Evolutionary conservation across 2,113 vertebrate genomes (phyloP), one percentile per base, ranked within the genome.

Genomic region (Microcebus tavaratra): DNA sequence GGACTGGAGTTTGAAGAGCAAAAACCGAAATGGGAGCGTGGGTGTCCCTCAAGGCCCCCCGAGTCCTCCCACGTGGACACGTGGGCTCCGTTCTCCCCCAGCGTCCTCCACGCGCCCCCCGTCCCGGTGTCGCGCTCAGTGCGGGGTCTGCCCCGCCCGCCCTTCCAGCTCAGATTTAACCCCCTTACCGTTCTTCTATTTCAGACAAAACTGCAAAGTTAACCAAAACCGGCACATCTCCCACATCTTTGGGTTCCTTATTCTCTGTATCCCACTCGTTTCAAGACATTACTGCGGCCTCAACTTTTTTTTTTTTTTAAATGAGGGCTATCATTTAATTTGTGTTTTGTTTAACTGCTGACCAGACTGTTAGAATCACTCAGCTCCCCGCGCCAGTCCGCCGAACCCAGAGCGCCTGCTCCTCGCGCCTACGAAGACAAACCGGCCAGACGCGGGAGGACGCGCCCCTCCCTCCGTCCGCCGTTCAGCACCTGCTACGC

Each of bases 401-500:
- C n/a, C 0, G 50, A 75, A 17, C 5, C 5, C 55, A 4, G 42
- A 20, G 18, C 17, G 18, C 63, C 36, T 48, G 53, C 3, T 2
- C 4, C 15, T 39, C 1, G 25, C 2, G 23, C 39, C 29, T 0
- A 7, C 76, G 29, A 18, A 1, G 0, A 1, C 0, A 18, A 10
- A 2, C 20, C 9, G 5, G 27, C 6, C 81, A 8, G 31, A 11
- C 13, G 4, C 0, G 5, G 0, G 12, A 18, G 23, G 4, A 12
- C 6, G 34, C 0, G 2, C 34, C 0, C 21, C n/a, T 39, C 34
- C 9, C 6, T 0, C 29, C 2, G 8, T 36, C 3, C 45, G 39
- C 3, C 45, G 8, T 10, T 12, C 0, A 13, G 23, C 5, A 4
- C 23, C 2, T 0, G n/a, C 45, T 0, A 1, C 12, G 81, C 57